Conservation (phyloP, 2,113 vertebrate genomes). For the Nothobranchius kuhntae region DNA sequence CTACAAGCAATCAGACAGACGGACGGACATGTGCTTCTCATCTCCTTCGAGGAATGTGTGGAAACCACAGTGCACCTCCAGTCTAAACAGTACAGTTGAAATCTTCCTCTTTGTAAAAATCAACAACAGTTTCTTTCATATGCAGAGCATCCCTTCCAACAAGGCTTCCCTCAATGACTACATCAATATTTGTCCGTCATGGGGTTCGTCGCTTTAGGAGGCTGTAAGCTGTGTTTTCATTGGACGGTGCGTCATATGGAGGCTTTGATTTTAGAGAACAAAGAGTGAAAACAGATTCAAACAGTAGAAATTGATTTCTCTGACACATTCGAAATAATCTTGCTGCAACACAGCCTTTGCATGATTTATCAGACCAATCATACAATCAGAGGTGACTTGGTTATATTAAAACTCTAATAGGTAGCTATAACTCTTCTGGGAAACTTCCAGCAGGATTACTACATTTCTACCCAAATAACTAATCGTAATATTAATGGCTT, state of each 20-base stretch:
- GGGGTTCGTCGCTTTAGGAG: slow-evolving; percentile 44
- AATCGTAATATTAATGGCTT: no score
- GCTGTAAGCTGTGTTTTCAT: slow-evolving; percentile 45
- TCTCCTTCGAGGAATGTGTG: slow-evolving; percentile 39
- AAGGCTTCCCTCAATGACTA: slow-evolving; percentile 47
- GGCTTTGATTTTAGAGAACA: slow-evolving; percentile 57
- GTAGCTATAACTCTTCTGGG: no score
- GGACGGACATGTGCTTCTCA: slow-evolving; percentile 10
- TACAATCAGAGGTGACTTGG: not conserved
- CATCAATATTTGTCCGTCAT: slow-evolving; percentile 61
- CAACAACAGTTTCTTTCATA: slow-evolving; percentile 3
- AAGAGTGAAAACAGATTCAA: slow-evolving; percentile 31
- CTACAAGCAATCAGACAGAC: slow-evolving; percentile 1
- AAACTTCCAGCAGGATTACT: no score
- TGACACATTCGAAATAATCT: not conserved
- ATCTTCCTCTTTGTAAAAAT: slow-evolving; percentile 4
- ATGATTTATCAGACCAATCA: not conserved
- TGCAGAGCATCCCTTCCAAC: not conserved
- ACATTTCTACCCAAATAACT: no score
- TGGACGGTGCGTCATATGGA: slow-evolving; percentile 35
- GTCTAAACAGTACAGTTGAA: not conserved
- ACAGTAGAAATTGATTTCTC: slow-evolving; percentile 15
- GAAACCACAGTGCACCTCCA: slow-evolving; percentile 14
- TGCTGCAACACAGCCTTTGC: not conserved
- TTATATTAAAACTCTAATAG: no score